Percentiles rank a stretch among this genome's conserved stretches.
phyloP scores from a whole-genome alignment of 2,113 vertebrate genomes.

The Stomatorhinus ivindoensis region DNA sequence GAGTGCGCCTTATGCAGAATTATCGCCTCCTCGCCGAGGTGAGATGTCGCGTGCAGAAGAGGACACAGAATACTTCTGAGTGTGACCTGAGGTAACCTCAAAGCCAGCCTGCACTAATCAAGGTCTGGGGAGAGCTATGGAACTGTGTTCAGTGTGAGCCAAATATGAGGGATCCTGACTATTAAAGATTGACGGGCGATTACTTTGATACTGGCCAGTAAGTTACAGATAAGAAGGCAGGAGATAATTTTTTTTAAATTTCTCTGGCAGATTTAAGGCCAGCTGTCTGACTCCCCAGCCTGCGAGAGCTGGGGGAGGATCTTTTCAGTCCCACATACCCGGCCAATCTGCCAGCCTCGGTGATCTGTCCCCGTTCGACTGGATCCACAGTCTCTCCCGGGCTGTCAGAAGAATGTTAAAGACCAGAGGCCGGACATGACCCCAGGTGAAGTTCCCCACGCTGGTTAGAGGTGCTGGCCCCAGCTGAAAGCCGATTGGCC shows the following conservation, averaged over 20 bases:
- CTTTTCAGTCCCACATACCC: background rate
- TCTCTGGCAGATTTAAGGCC: background rate
- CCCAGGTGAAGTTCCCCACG: background rate
- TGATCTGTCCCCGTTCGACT: background rate
- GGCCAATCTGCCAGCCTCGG: background rate
- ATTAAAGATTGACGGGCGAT: background rate
- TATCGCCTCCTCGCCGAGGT: background rate
- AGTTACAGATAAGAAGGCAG: background rate
- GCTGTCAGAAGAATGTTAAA: constrained; percentile 5
- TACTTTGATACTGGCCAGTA: background rate
- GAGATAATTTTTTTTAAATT: background rate
- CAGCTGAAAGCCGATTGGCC: background rate
- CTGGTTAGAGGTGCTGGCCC: background rate
- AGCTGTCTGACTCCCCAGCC: background rate
- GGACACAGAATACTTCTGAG: background rate
- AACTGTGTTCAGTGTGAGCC: background rate
- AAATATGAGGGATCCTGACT: background rate
- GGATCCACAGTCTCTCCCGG: constrained; percentile 2
- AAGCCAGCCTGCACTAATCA: background rate
- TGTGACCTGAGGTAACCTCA: background rate
- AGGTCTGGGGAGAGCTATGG: background rate
- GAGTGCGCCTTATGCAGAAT: background rate
- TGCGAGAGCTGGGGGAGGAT: background rate
- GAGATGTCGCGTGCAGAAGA: background rate
- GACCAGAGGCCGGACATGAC: constrained; percentile 10